Conservation (phyloP, 2,113 vertebrate genomes). For the Lepisosteus osseus region DNA sequence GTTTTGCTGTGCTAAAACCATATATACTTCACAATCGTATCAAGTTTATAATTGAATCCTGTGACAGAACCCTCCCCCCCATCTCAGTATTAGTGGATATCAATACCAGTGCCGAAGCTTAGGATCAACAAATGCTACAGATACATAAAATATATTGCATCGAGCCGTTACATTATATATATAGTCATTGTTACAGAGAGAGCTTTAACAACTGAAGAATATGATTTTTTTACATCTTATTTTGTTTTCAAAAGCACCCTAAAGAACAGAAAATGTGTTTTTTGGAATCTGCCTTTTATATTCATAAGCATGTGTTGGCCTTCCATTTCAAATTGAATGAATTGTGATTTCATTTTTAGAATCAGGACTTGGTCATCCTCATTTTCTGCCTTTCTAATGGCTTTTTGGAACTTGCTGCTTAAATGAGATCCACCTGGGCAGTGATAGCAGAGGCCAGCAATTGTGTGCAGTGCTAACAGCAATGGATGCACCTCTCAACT, state of each 20-base stretch:
- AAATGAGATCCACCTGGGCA: slow-evolving; percentile 49
- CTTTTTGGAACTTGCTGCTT: slow-evolving; percentile 34
- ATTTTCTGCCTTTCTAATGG: slow-evolving; percentile 24
- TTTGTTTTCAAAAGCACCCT: no score
- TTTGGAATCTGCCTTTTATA: slow-evolving; percentile 6
- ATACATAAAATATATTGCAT: slow-evolving; percentile 56
- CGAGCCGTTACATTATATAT: not conserved
- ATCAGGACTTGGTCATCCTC: slow-evolving; percentile 17
- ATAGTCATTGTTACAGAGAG: no score
- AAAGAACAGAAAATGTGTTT: no score
- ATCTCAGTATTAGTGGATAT: slow-evolving; percentile 64
- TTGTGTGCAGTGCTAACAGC: slow-evolving; percentile 30
- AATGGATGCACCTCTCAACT: slow-evolving; percentile 26
- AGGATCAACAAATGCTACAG: slow-evolving; percentile 50
- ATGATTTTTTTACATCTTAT: no score
- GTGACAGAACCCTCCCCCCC: slow-evolving; percentile 60
- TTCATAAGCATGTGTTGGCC: not conserved
- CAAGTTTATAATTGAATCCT: slow-evolving; percentile 60
- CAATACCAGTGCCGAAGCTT: slow-evolving; percentile 60
- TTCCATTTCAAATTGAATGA: not conserved
- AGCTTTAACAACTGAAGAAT: no score
- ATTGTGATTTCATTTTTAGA: slow-evolving; percentile 14
- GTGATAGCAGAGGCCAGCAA: slow-evolving; percentile 33
- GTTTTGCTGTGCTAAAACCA: slow-evolving; percentile 49
- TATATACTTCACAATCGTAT: slow-evolving; percentile 52